Conservation (phyloP, 2,113 vertebrate genomes). For the Tricholaema leucomelas region DNA sequence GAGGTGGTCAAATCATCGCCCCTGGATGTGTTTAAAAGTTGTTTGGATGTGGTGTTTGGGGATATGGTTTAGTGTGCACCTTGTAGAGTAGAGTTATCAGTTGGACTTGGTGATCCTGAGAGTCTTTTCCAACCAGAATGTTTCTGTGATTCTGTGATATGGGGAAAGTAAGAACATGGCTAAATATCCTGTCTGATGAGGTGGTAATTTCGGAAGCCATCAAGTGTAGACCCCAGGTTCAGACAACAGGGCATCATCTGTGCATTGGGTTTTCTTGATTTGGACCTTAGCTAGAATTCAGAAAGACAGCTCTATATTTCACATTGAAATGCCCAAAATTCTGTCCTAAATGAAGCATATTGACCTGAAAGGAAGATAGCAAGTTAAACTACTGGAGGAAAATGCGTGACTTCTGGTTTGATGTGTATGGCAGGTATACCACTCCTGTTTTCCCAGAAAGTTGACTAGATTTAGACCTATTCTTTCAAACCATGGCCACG, state of each 20-base stretch:
- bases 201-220: neutral
- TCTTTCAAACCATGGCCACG: neutral
- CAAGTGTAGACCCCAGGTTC: neutral
- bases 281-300: neutral
- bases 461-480: neutral
- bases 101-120: no score
- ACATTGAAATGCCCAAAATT: neutral
- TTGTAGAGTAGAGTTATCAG: no score
- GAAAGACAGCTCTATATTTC: neutral
- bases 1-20: no score
- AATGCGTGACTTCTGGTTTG: neutral
- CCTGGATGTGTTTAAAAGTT: no score
- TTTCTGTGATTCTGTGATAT: no score
- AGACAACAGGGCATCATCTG: neutral
- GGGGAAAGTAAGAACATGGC: neutral
- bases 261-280: neutral
- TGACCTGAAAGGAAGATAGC: neutral
- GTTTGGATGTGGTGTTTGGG: no score
- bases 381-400: neutral
- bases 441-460: neutral
- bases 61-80: no score
- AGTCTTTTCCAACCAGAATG: no score
- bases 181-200: neutral
- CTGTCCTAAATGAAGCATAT: neutral
- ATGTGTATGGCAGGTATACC: neutral